Evolutionary conservation across 1,140 invertebrate species (phyloP), one percentile per base, ranked within the genome.

Genomic region (Melanaphis sacchari): DNA sequence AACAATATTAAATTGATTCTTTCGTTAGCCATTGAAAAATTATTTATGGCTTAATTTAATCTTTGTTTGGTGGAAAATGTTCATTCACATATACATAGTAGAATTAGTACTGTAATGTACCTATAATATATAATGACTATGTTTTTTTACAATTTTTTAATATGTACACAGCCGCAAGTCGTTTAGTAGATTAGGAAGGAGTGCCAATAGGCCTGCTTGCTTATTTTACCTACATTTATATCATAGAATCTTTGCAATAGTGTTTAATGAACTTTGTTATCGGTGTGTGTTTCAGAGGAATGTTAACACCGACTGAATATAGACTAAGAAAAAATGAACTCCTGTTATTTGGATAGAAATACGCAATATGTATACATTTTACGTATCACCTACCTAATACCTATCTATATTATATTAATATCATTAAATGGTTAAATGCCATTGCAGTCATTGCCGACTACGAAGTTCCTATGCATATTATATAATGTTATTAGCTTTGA

Each of bases 241-340:
- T 66, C 15, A n/a, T 76, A n/a, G 31, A 5, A 18, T 76, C 59
- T 66, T n/a, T 1, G 31, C 1, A n/a, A 76, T n/a, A 18, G 59
- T 36, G 4, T 76, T 76, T 76, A 76, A 76, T 76, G n/a, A n/a
- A 76, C 15, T 76, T 76, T 76, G 31, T 76, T 76, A 76, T 76
- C 46, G 87, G 31, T 21, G 11, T 93, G 81, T 93, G n/a, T 95
- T 95, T 94, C 94, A 96, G 96, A 94, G 97, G 97, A 76, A 97
- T 97, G 96, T 95, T 97, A 82, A 97, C 97, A 36, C 97, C 97
- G 15, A 97, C 96, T 5, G 97, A 97, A 94, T 97, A 97, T 94
- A 95, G 97, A 94, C 95, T 96, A 93, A 95, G 95, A 87, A 95
- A 96, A 94, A 96, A 95, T 26, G 90, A 94, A 88, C 84, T 94